phyloP scores from a whole-genome alignment of 2,888 invertebrate species.

The Polydrusus pterygomalis region DNA sequence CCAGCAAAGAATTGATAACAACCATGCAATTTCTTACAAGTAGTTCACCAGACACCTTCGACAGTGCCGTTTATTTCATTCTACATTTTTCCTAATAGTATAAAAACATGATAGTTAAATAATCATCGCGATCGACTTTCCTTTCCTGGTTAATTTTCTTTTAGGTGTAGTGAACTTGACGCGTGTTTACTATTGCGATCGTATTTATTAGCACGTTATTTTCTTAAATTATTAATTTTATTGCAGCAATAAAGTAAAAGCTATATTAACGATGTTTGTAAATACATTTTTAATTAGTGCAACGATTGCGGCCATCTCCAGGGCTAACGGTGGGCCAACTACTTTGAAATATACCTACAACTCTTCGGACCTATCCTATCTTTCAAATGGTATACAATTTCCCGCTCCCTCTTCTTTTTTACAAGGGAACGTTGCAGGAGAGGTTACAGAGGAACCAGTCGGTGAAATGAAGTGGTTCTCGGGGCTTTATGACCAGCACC shows the following conservation, averaged over 20 bases:
- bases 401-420: conserved; percentile 61
- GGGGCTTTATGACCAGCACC: conserved; percentile 79
- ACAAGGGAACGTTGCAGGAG: conserved; percentile 59
- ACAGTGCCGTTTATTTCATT: conserved; percentile 1
- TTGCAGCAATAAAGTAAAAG: conserved; percentile 1
- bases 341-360: conserved; percentile 65
- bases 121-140: conserved; percentile 19
- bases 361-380: conserved; percentile 70
- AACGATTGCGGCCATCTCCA: background rate
- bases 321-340: conserved; percentile 53
- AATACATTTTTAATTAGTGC: conserved; percentile 1
- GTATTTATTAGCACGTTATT: background rate
- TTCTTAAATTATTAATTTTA: background rate
- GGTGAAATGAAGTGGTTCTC: conserved; percentile 80
- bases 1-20: conserved; percentile 31
- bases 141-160: conserved; percentile 14
- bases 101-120: conserved; percentile 15
- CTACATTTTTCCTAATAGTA: background rate
- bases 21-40: conserved; percentile 30
- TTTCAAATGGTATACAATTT: conserved; percentile 70
- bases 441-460: conserved; percentile 58
- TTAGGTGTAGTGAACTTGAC: conserved; percentile 13
- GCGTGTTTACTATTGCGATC: conserved; percentile 1
- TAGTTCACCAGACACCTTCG: conserved; percentile 42
- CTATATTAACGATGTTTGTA: conserved; percentile 4